Evolutionary conservation across 1,140 invertebrate species (phyloP).

Genomic region (Nasonia longicornis): DNA sequence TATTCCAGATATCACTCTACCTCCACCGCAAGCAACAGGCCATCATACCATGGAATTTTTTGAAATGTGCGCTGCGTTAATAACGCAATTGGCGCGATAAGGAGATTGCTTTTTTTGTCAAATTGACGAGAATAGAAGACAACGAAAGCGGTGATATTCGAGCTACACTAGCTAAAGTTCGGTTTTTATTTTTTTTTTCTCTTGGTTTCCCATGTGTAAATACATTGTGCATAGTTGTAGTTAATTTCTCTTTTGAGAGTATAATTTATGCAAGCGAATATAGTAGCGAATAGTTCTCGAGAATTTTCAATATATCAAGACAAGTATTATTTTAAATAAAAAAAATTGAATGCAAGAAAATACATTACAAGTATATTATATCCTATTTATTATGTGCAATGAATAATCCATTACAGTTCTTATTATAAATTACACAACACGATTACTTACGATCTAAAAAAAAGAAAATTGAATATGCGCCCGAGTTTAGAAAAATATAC

Average conservation of each 20-base stretch:
- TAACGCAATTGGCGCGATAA: slow-evolving; percentile 95
- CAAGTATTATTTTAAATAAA: slow-evolving; percentile 46
- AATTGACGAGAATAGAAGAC: slow-evolving; percentile 37
- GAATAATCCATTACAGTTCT: slow-evolving; percentile 55
- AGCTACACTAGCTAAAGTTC: slow-evolving; percentile 25
- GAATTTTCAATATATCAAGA: slow-evolving; percentile 41
- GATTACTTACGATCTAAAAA: slow-evolving; percentile 51
- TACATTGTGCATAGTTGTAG: slow-evolving; percentile 41
- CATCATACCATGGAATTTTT: slow-evolving; percentile 99
- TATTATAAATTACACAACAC: slow-evolving; percentile 61
- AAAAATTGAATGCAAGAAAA: slow-evolving; percentile 35
- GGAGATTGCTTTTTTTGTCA: slow-evolving; percentile 31
- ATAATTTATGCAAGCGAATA: slow-evolving; percentile 38
- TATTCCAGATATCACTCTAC: slow-evolving; percentile 62
- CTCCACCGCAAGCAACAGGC: slow-evolving; percentile 68
- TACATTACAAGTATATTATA: slow-evolving; percentile 34
- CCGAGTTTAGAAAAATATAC: slow-evolving; percentile 63
- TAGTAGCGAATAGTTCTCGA: slow-evolving; percentile 39
- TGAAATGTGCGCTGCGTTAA: slow-evolving; percentile 98
- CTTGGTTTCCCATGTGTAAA: slow-evolving; percentile 36
- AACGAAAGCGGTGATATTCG: slow-evolving; percentile 41
- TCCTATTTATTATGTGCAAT: slow-evolving; percentile 53
- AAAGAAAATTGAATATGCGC: slow-evolving; percentile 51
- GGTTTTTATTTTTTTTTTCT: background rate
- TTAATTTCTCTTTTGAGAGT: slow-evolving; percentile 21